A percentile compares a stretch with the other conserved stretches of the same genome.
phyloP scores from a whole-genome alignment of 2,888 invertebrate genomes.

The Nephrotoma flavescens region DNA sequence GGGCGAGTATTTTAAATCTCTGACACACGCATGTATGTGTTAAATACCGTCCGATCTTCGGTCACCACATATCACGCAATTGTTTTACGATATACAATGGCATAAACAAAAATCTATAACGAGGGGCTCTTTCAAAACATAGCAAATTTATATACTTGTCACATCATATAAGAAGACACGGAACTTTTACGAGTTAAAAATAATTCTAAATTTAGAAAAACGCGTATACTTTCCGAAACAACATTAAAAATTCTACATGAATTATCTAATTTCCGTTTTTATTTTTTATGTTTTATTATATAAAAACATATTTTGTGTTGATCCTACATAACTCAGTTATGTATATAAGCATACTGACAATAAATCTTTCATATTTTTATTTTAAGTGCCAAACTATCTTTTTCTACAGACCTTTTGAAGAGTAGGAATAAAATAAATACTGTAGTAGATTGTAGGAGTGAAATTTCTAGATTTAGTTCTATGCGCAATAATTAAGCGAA shows the following conservation, averaged over 20 bases:
- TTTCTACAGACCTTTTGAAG: neutral
- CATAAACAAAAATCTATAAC: no score
- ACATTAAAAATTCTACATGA: neutral
- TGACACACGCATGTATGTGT: no score
- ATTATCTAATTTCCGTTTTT: neutral
- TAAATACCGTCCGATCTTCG: no score
- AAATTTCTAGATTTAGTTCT: neutral
- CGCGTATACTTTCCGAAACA: neutral
- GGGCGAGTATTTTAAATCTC: no score
- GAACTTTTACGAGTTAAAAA: neutral
- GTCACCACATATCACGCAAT: no score
- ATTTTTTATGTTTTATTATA: neutral
- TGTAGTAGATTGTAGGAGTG: neutral
- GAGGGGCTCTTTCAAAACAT: no score
- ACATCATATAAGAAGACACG: neutral
- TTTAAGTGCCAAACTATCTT: neutral
- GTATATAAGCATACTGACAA: neutral
- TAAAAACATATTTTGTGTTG: neutral
- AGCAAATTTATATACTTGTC: neutral
- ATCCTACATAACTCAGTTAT: neutral
- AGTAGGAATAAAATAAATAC: neutral
- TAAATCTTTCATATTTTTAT: neutral
- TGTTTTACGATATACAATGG: no score
- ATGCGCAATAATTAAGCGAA: neutral
- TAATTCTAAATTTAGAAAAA: neutral